Evolutionary conservation across 2,113 vertebrate genomes (phyloP), one percentile per base, ranked within the genome.

Genomic region (Archilochus colubris): DNA sequence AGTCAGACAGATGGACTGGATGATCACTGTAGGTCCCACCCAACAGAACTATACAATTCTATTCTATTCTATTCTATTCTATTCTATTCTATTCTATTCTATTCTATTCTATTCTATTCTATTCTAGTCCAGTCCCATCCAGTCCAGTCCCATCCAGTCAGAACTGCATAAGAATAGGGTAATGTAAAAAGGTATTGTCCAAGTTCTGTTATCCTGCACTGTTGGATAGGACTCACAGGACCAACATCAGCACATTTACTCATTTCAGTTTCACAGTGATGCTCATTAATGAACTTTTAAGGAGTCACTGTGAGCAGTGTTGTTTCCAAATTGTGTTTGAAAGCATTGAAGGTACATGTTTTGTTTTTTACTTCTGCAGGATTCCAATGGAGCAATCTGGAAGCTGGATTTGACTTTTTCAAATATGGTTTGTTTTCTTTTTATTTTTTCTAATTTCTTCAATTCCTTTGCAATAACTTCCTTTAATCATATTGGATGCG

Each of bases 391-490:
- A 94, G 97, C 97, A 86, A 99, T 99, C 83, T 99, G 99, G 99
- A 99, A 99, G 93, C 97, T 99, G 92, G 99, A 99, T 92, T 98
- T 99, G 57, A 99, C 99, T 24, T 99, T 99, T 97, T 98, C 98
- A 83, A 98, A 99, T 96, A 98, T 94, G 19, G 99, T 98, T 90
- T 58, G 43, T 59, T 91, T 94, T 72, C 10, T 76, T 70, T 73
- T 76, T 69, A 53, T 87, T 55, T 30, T 14, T 67, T 79, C 21
- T 46, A 8, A 46, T 64, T 69, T 86, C 38, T 82, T 55, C 21
- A 36, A 7, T 75, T 80, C 23, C 27, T 53, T 78, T 69, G 27
- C 28, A 63, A 14, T 82, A 68, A 28, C 11, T 76, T 92, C 18
- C 10, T 44, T 36, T 63, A 85, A 75, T 38, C 85, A 19, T 43